Evolutionary conservation across 2,797 vertebrate genomes (phyloP).

Genomic region (Sebastes kiyomatsui): DNA sequence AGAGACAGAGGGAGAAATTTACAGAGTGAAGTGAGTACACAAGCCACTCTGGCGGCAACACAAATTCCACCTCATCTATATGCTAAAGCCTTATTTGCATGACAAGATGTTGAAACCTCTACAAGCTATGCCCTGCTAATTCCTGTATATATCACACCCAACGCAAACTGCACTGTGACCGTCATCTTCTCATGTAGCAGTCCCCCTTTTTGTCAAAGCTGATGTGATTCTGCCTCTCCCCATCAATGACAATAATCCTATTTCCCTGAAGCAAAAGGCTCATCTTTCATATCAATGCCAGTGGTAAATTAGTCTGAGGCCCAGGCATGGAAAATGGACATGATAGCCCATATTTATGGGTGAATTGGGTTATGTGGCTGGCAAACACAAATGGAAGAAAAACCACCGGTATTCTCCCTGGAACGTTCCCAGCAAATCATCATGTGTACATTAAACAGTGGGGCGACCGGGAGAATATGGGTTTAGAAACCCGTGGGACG

Average conservation of each 20-base stretch:
- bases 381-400: conserved; percentile 68
- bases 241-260: conserved; percentile 67
- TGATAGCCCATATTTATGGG: conserved; percentile 72
- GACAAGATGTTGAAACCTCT: conserved; percentile 24
- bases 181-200: conserved; percentile 28
- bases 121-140: conserved; percentile 27
- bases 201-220: conserved; percentile 33
- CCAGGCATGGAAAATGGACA: conserved; percentile 74
- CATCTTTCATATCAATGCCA: conserved; percentile 70
- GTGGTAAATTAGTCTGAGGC: conserved; percentile 66
- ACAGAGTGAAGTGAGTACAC: conserved; percentile 16
- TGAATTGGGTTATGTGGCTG: conserved; percentile 69
- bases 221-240: conserved; percentile 67
- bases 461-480: conserved; percentile 36
- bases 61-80: conserved; percentile 53
- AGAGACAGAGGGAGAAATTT: conserved; percentile 2
- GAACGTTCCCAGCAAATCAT: conserved; percentile 45
- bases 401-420: conserved; percentile 60
- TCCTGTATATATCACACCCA: conserved; percentile 17
- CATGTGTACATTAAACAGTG: conserved; percentile 63
- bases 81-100: conserved; percentile 56
- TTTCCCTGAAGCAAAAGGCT: conserved; percentile 70
- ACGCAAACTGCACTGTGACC: conserved; percentile 18
- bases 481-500: conserved; percentile 25
- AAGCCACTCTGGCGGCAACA: conserved; percentile 26